These are phyloP conservation scores for Erpetoichthys calabaricus DNA, from an alignment of 2,797 vertebrate genomes.

Conservation along the genomic window DNA sequence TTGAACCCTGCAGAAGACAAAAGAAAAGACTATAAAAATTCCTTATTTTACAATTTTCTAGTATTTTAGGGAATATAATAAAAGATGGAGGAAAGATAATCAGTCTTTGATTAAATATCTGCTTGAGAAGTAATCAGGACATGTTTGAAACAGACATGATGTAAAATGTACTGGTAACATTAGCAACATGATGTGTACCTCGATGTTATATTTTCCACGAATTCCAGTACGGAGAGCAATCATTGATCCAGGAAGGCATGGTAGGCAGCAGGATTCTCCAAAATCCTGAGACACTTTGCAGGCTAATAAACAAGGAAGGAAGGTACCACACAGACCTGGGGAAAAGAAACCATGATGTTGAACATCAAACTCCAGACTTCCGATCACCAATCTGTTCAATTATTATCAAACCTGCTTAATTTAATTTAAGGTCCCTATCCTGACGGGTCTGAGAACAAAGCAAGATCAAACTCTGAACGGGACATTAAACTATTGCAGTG, in stretches of 20 bases:
- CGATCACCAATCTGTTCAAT: neutral
- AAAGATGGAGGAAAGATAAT: neutral
- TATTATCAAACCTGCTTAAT: too few species aligned
- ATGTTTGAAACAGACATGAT: too few species aligned
- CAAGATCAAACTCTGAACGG: too few species aligned
- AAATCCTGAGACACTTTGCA: slow-evolving; percentile 52
- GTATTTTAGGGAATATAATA: neutral
- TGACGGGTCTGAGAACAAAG: too few species aligned
- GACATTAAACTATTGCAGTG: too few species aligned
- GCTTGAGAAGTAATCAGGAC: too few species aligned
- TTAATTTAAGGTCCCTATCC: neutral
- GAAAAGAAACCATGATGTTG: neutral
- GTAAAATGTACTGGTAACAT: too few species aligned
- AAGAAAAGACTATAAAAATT: neutral
- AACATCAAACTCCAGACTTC: too few species aligned
- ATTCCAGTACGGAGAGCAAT: slow-evolving; percentile 54
- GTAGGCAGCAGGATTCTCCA: slow-evolving; percentile 50
- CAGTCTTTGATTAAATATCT: too few species aligned
- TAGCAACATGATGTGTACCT: too few species aligned
- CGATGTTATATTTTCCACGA: slow-evolving; percentile 43
- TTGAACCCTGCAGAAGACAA: slow-evolving; percentile 37
- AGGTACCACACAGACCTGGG: slow-evolving; percentile 50
- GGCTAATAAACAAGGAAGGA: slow-evolving; percentile 52
- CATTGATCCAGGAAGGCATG: slow-evolving; percentile 49
- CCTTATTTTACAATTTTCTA: neutral